These are phyloP conservation scores for Drosophila borborema DNA, from an alignment of 2,888 invertebrate genomes.

Conservation along the genomic window DNA sequence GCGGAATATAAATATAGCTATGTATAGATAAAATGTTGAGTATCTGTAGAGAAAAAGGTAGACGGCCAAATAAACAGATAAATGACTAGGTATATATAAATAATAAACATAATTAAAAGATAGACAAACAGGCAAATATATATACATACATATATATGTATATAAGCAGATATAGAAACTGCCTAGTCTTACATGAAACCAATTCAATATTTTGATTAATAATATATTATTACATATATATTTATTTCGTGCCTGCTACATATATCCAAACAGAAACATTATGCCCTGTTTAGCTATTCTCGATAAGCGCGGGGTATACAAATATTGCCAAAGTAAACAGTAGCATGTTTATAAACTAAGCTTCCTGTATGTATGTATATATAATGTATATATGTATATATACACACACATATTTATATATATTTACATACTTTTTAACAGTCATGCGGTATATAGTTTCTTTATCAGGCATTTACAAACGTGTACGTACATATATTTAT, in stretches of 20 bases:
- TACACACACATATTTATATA: slow-evolving; percentile 9
- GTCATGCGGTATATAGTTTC: slow-evolving; percentile 34
- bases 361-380: slow-evolving; percentile 17
- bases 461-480: slow-evolving; percentile 43
- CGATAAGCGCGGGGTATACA: neutral
- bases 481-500: slow-evolving; percentile 29
- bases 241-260: neutral
- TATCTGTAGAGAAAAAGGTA: no score
- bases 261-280: neutral
- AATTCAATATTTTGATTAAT: neutral
- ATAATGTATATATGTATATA: slow-evolving; percentile 2
- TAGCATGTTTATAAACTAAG: slow-evolving; percentile 6
- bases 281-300: neutral
- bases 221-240: neutral
- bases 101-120: no score
- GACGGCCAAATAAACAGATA: no score
- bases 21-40: no score
- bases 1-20: no score
- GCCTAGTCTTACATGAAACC: neutral
- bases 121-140: neutral
- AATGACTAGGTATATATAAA: no score
- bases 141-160: fast-evolving
- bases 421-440: slow-evolving; percentile 18
- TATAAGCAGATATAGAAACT: neutral
- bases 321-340: slow-evolving; percentile 37